Conservation (phyloP, 1,140 invertebrate species). For the Microvelia longipes region DNA sequence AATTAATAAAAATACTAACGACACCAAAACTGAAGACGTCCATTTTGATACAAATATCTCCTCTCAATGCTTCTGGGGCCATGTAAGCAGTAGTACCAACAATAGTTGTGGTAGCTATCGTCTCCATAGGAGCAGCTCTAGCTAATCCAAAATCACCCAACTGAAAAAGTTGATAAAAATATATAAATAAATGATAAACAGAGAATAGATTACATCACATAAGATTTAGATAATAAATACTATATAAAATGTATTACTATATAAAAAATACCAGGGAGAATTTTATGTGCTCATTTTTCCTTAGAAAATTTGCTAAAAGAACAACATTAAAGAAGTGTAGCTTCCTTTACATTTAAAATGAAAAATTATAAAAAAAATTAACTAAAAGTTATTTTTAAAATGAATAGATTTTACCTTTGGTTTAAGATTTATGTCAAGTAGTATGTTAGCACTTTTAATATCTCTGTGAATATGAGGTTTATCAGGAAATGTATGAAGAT, state of each 20-base stretch:
- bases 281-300: too few relatives aligned
- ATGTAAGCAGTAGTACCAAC: slow-evolving; percentile 59
- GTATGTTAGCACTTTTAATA: slow-evolving; percentile 60
- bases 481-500: slow-evolving; percentile 40
- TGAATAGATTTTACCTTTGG: slow-evolving; percentile 40
- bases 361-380: too few relatives aligned
- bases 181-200: too few relatives aligned
- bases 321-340: too few relatives aligned
- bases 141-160: slow-evolving; percentile 59
- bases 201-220: too few relatives aligned
- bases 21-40: slow-evolving; percentile 66
- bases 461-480: slow-evolving; percentile 52
- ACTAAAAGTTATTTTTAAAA: too few relatives aligned
- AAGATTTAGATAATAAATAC: too few relatives aligned
- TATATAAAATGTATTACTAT: too few relatives aligned
- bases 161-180: too few relatives aligned
- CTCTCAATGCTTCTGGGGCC: slow-evolving; percentile 53
- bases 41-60: slow-evolving; percentile 53
- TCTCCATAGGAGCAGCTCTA: slow-evolving; percentile 30
- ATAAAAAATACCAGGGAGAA: too few relatives aligned
- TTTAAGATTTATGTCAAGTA: slow-evolving; percentile 42
- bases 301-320: too few relatives aligned
- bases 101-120: slow-evolving; percentile 36
- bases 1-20: slow-evolving; percentile 30
- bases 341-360: too few relatives aligned